Evolutionary conservation across 2,888 invertebrate genomes (phyloP).

Genomic region (Hylaea fasciaria): DNA sequence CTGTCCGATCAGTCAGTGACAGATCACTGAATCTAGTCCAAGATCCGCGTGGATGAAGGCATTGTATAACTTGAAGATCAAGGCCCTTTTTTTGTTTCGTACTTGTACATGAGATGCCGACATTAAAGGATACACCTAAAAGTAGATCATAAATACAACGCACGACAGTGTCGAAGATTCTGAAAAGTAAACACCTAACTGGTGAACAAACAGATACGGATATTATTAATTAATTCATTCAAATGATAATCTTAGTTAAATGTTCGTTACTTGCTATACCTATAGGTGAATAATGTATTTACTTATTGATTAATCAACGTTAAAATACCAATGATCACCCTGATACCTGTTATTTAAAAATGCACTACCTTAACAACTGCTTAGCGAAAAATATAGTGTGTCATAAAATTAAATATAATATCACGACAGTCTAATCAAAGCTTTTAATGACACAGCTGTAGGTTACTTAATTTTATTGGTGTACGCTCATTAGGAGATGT

Average conservation of each 20-base stretch:
- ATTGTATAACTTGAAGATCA: conserved; percentile 53
- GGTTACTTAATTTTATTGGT: conserved; percentile 9
- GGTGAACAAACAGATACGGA: not conserved
- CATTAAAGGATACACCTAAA: conserved; percentile 16
- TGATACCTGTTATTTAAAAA: not conserved
- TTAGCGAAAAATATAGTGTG: conserved; percentile 3
- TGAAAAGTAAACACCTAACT: not conserved
- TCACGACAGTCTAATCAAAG: conserved; percentile 20
- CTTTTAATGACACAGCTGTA: conserved; percentile 23
- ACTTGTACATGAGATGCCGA: conserved; percentile 24
- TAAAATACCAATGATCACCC: too few species aligned
- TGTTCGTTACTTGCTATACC: too few species aligned
- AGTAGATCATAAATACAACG: conserved; percentile 22
- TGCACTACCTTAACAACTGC: conserved; percentile 13
- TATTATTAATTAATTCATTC: too few species aligned
- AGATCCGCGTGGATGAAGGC: conserved; percentile 39
- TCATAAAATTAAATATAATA: conserved; percentile 21
- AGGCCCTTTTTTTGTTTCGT: conserved; percentile 47
- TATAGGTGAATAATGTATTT: too few species aligned
- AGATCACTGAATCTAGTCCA: conserved; percentile 21
- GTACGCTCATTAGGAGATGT: conserved; percentile 17
- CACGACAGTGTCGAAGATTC: conserved; percentile 13
- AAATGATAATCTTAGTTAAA: too few species aligned
- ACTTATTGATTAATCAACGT: too few species aligned
- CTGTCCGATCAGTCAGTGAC: conserved; percentile 27